Conservation (phyloP, 2,888 invertebrate genomes). For the Erebia ligea region DNA sequence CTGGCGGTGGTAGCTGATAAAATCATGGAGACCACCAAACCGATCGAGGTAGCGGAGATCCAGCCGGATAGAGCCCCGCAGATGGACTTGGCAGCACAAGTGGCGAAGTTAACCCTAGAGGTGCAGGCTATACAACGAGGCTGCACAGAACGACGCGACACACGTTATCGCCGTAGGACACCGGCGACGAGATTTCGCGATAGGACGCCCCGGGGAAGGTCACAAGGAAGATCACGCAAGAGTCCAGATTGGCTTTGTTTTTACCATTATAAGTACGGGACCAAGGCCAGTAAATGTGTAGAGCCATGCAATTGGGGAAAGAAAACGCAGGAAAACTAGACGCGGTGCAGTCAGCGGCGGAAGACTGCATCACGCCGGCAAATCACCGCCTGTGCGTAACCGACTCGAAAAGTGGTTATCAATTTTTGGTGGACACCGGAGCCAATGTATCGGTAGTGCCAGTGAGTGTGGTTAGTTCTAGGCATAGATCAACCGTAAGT, state of each 20-base stretch:
- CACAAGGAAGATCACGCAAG: background rate
- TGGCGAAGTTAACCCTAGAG: background rate
- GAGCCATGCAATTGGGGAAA: background rate
- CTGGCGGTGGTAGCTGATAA: conserved; percentile 38
- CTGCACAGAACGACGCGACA: no score
- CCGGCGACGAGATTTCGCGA: background rate
- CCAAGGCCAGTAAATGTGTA: background rate
- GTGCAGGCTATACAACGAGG: background rate
- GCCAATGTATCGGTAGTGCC: no score
- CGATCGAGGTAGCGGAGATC: conserved; percentile 18
- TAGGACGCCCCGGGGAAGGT: background rate
- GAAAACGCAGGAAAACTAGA: no score
- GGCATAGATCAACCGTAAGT: no score
- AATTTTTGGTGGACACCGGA: no score
- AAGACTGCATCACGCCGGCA: no score
- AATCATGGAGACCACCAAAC: conserved; percentile 24
- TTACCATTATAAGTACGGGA: background rate
- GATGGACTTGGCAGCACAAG: background rate
- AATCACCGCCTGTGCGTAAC: no score
- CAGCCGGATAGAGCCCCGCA: background rate
- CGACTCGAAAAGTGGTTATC: no score
- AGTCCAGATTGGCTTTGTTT: background rate
- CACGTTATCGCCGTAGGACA: no score
- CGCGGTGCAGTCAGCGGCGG: no score
- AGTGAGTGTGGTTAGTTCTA: no score